These are phyloP conservation scores for Illadopsis cleaveri DNA, from an alignment of 2,113 vertebrate species.

Conservation along the genomic window DNA sequence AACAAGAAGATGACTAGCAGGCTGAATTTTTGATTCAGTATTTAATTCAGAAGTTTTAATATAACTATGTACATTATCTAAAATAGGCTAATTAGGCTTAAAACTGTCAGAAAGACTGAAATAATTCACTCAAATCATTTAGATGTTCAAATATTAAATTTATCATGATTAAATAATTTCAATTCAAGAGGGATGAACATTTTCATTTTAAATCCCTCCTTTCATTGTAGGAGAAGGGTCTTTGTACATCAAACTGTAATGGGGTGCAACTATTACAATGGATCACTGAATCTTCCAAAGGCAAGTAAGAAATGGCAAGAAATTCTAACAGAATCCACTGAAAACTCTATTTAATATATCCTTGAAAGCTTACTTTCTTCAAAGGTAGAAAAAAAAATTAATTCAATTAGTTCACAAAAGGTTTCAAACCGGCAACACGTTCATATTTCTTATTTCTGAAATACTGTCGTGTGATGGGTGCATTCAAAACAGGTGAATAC, in stretches of 20 bases:
- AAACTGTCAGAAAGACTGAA: background rate
- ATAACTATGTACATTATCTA: background rate
- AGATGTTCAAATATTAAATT: background rate
- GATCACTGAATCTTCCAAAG: background rate
- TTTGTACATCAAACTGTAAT: background rate
- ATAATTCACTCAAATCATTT: background rate
- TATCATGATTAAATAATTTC: background rate
- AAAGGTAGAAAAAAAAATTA: background rate
- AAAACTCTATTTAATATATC: background rate
- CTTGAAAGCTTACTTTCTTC: background rate
- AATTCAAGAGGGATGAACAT: background rate
- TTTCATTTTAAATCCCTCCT: background rate
- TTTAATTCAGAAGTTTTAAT: background rate
- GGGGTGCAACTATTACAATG: background rate
- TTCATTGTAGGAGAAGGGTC: background rate
- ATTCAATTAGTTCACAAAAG: background rate
- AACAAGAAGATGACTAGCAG: background rate
- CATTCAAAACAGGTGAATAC: background rate
- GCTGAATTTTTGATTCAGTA: background rate
- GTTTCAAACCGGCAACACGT: background rate
- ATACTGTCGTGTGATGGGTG: accelerated
- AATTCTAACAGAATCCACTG: background rate
- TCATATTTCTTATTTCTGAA: background rate
- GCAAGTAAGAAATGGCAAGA: background rate
- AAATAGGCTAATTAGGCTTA: background rate